These are phyloP conservation scores for Leptopilina syphax DNA, from an alignment of 2,888 invertebrate genomes.

Conservation along the genomic window DNA sequence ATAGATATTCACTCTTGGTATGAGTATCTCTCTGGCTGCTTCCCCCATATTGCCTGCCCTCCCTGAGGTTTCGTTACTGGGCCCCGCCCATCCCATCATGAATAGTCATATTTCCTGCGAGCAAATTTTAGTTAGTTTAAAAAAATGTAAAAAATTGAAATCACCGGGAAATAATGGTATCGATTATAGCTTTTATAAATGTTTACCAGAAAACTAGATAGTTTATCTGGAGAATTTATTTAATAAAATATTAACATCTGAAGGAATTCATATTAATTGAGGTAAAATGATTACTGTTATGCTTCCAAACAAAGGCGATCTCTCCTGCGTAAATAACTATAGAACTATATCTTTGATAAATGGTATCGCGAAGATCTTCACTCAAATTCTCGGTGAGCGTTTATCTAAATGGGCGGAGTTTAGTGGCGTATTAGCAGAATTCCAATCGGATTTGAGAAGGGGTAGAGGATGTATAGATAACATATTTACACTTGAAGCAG, in stretches of 20 bases:
- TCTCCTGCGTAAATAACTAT: neutral
- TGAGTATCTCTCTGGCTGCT: neutral
- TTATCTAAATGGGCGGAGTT: neutral
- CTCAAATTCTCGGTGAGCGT: neutral
- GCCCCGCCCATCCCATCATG: neutral
- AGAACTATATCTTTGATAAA: neutral
- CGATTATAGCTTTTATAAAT: neutral
- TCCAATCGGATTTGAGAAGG: no score
- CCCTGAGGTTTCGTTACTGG: no score
- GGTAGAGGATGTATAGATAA: no score
- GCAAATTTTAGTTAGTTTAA: neutral
- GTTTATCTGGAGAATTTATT: neutral
- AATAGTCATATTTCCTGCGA: neutral
- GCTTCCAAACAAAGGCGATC: neutral
- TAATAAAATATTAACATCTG: neutral
- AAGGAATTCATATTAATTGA: neutral
- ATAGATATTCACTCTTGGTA: neutral
- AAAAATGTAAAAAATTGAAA: neutral
- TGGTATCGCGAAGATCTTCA: neutral
- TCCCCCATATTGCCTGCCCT: no score
- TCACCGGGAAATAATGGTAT: neutral
- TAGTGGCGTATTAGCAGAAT: neutral
- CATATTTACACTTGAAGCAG: no score
- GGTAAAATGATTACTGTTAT: neutral
- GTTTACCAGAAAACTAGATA: slow-evolving; percentile 1